Percentiles rank a stretch among this genome's conserved stretches.
Conservation (phyloP, 2,888 invertebrate genomes). For the Drosophila melanosoma region DNA sequence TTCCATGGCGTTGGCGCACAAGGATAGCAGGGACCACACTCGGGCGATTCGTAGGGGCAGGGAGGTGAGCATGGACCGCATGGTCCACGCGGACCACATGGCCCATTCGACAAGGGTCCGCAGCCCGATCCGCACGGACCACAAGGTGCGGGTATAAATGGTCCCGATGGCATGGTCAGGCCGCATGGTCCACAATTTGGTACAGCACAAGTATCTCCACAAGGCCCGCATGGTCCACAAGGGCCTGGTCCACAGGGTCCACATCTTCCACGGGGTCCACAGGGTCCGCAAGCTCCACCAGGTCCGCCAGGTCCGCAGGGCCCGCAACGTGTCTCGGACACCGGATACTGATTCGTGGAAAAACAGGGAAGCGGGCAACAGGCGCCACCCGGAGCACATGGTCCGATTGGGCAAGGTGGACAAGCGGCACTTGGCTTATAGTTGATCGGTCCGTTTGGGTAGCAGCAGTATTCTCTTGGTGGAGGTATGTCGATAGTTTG, state of each 20-base stretch:
- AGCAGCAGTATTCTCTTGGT: slow-evolving; percentile 79
- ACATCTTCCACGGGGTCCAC: background rate
- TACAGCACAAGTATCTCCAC: slow-evolving; percentile 10
- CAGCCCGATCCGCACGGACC: slow-evolving; percentile 70
- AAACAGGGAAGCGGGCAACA: slow-evolving; percentile 20
- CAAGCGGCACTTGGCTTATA: slow-evolving; percentile 21
- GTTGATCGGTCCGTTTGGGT: slow-evolving; percentile 73
- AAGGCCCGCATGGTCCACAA: slow-evolving; percentile 10
- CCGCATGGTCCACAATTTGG: slow-evolving; percentile 46
- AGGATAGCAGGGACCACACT: slow-evolving; percentile 24
- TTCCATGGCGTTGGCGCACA: slow-evolving; percentile 24
- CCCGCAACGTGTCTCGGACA: slow-evolving; percentile 21
- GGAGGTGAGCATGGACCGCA: slow-evolving; percentile 58
- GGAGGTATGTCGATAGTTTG: slow-evolving; percentile 79
- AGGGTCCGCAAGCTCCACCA: background rate
- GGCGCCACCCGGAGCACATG: slow-evolving; percentile 15
- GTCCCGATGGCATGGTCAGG: slow-evolving; percentile 73
- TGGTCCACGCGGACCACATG: slow-evolving; percentile 50
- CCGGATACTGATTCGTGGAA: slow-evolving; percentile 19
- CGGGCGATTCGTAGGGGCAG: slow-evolving; percentile 20
- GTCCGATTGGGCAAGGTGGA: slow-evolving; percentile 19
- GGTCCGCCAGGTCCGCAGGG: slow-evolving; percentile 11
- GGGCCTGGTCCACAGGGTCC: background rate
- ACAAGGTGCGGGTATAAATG: slow-evolving; percentile 62
- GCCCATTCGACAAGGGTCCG: slow-evolving; percentile 67